A percentile compares a stretch with the other conserved stretches of the same genome.
phyloP scores from a whole-genome alignment of 2,888 invertebrate genomes.

The Resseliella maxima region DNA sequence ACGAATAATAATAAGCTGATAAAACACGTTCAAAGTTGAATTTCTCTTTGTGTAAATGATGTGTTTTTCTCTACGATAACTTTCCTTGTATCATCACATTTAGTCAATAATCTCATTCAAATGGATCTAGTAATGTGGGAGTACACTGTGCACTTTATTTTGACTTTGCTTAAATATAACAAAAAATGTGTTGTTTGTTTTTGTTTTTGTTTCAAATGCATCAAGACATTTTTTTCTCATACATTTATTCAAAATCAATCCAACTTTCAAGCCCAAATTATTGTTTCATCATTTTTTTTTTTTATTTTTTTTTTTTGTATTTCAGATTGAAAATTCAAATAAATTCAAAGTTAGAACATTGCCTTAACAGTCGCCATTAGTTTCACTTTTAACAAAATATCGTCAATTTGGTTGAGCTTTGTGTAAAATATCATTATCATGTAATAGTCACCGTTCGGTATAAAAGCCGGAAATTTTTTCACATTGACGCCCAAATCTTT shows the following conservation, averaged over 20 bases:
- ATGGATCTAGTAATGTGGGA: no score
- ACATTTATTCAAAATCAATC: no score
- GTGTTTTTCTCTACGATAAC: background rate
- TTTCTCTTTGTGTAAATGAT: constrained; percentile 8
- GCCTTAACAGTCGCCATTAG: background rate
- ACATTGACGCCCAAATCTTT: background rate
- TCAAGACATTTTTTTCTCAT: no score
- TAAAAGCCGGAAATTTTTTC: background rate
- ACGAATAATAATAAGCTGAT: constrained; percentile 51
- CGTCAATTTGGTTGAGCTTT: background rate
- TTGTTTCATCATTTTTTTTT: background rate
- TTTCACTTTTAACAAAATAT: constrained; percentile 5
- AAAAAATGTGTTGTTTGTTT: no score
- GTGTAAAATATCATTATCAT: background rate
- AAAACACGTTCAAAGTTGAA: constrained; percentile 32
- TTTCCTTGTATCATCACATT: background rate
- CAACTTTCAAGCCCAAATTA: background rate
- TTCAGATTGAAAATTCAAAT: no score
- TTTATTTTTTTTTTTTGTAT: no score
- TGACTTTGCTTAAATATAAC: no score
- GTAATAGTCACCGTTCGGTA: background rate
- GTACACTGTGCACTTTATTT: no score
- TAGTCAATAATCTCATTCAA: no score
- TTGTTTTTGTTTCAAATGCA: no score
- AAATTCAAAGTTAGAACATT: background rate